These are phyloP conservation scores for Mirza zaza DNA, from an alignment of 2,113 vertebrate species.

Conservation along the genomic window DNA sequence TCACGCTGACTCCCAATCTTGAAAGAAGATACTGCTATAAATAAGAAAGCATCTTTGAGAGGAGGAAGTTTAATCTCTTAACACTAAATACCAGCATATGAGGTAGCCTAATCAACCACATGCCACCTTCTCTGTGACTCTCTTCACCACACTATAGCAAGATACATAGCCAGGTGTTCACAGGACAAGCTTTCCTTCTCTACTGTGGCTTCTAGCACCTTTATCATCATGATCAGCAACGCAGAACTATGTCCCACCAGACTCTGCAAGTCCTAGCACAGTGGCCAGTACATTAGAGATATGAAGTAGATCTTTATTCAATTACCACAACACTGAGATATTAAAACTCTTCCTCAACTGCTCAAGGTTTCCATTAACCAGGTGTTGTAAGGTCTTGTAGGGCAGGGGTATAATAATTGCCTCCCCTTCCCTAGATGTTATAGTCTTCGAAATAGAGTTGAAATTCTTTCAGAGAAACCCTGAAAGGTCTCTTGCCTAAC, in stretches of 20 bases:
- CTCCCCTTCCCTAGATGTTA: fast-evolving
- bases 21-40: not conserved
- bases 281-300: not conserved
- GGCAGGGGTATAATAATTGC: not conserved
- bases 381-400: fast-evolving
- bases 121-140: fast-evolving
- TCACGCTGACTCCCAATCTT: not conserved
- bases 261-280: not conserved
- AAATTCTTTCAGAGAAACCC: not conserved
- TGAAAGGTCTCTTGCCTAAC: not conserved
- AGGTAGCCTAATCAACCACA: not conserved
- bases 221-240: not conserved
- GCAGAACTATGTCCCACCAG: fast-evolving
- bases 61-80: not conserved
- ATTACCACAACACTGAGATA: not conserved
- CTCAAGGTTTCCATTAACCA: not conserved
- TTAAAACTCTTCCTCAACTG: not conserved
- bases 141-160: not conserved
- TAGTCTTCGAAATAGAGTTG: not conserved
- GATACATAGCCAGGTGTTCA: fast-evolving
- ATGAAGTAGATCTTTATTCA: not conserved
- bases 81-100: too few relatives aligned
- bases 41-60: not conserved
- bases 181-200: too few relatives aligned
- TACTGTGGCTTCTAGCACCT: too few relatives aligned